A percentile compares a stretch with the other conserved stretches of the same genome.
These are phyloP conservation scores for Hirtodrosophila duncani DNA, from an alignment of 2,888 invertebrate species.

Conservation along the genomic window DNA sequence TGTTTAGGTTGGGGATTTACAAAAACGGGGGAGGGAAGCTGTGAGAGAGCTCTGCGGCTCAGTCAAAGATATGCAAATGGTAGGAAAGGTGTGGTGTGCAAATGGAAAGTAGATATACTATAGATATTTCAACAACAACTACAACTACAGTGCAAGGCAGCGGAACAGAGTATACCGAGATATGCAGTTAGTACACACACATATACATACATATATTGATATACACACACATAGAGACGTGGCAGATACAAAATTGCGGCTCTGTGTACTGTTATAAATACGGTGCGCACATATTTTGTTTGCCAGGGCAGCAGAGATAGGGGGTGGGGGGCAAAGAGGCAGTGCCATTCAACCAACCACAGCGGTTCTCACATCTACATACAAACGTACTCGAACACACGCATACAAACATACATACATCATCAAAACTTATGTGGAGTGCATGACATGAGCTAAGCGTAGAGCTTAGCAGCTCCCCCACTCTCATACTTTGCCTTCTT, in stretches of 20 bases:
- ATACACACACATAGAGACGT: not conserved
- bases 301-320: conserved; percentile 24
- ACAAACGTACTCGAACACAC: conserved; percentile 2
- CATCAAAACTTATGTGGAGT: conserved; percentile 59
- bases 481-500: conserved; percentile 5
- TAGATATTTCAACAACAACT: conserved; percentile 31
- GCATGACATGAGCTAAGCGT: conserved; percentile 59
- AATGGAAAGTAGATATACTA: conserved; percentile 63
- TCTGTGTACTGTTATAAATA: conserved; percentile 55
- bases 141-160: conserved; percentile 35
- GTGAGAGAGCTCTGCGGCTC: too few species aligned
- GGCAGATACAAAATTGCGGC: conserved; percentile 31
- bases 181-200: conserved; percentile 57
- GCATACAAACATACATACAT: conserved; percentile 17
- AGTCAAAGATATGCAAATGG: conserved; percentile 67
- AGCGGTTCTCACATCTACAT: conserved; percentile 24
- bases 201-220: conserved; percentile 20
- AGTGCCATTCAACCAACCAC: conserved; percentile 56
- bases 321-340: not conserved
- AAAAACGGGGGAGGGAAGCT: conserved; percentile 13
- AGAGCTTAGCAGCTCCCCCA: conserved; percentile 45
- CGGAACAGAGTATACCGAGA: conserved; percentile 42
- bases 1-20: not conserved
- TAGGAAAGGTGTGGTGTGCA: conserved; percentile 39
- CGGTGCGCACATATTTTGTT: conserved; percentile 48